Evolutionary conservation across 2,113 vertebrate genomes (phyloP), one percentile per base, ranked within the genome.

Genomic region (Actinemys pallida): DNA sequence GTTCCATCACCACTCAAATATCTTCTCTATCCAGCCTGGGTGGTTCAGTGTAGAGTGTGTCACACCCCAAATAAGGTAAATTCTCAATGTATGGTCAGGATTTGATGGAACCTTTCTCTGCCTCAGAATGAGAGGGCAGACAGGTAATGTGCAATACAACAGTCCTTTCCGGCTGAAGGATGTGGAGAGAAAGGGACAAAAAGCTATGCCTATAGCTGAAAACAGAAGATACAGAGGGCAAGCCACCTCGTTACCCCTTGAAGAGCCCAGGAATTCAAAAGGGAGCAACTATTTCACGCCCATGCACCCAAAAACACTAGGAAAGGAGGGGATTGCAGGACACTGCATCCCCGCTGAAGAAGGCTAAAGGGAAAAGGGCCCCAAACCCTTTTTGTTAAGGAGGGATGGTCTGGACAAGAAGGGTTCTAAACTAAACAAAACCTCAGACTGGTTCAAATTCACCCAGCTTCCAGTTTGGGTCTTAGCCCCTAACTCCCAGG

Each of bases 21-120:
- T 49, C 49, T 22, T 42, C 49, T 81, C 82, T 45, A 39, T n/a
- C 27, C 85, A 45, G 25, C 42, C 69, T 39, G 29, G 6, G 1
- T 0, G 4, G 24, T 1, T 11, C 59, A 54, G 50, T 19, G 42
- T 8, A 3, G 79, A n/a, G 14, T 4, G 1, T 1, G 0, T 5
- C 0, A 1, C 6, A 35, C n/a, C 1, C 16, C n/a, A 25, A 35
- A 49, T 50, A 27, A 29, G 65, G 27, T 59, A 50, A 5, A 1
- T 31, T 27, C 42, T 31, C 83, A 39, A 65, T 0, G 0, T 9
- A 31, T 12, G 20, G 49, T 35, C 59, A 24, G 1, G 1, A 13
- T 10, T 27, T 62, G 57, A 62, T 31, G 29, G 11, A 12, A 14
- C 6, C 14, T 35, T 72, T 62, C 79, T 87, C 69, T 90, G 31